Percentiles rank a stretch among this genome's conserved stretches.
Conservation (phyloP, 2,113 vertebrate species). For the Crotalus horridus region DNA sequence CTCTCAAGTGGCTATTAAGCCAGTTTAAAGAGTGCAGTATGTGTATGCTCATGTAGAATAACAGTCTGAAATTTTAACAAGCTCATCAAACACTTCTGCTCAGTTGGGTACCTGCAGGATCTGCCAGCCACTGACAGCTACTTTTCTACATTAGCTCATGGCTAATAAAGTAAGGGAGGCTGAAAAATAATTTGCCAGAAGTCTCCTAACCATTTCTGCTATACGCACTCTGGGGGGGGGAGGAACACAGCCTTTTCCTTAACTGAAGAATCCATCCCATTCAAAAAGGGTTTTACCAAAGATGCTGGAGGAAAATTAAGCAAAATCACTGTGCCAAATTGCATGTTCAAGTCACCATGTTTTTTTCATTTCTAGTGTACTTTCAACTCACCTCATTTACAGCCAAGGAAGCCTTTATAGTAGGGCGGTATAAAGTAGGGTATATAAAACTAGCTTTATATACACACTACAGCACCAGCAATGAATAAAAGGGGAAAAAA, state of each 20-base stretch:
- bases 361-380: slow-evolving; percentile 36
- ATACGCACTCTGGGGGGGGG: neutral
- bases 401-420: slow-evolving; percentile 12
- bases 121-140: slow-evolving; percentile 1
- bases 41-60: neutral
- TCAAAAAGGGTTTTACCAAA: slow-evolving; percentile 26
- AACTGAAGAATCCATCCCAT: slow-evolving; percentile 41
- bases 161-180: slow-evolving; percentile 2
- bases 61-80: slow-evolving; percentile 5
- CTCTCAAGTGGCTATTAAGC: neutral
- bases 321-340: slow-evolving; percentile 32
- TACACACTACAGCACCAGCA: slow-evolving; percentile 20
- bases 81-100: neutral
- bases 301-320: neutral
- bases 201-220: slow-evolving; percentile 16
- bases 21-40: neutral
- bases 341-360: slow-evolving; percentile 20
- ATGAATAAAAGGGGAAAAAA: slow-evolving; percentile 27
- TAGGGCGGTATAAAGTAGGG: neutral
- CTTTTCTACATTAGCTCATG: neutral
- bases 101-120: slow-evolving; percentile 11
- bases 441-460: slow-evolving; percentile 28
- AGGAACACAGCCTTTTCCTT: neutral
- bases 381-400: slow-evolving; percentile 45
- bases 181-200: slow-evolving; percentile 8